Evolutionary conservation across 2,113 vertebrate genomes (phyloP).

Genomic region (Burhinus bistriatus): DNA sequence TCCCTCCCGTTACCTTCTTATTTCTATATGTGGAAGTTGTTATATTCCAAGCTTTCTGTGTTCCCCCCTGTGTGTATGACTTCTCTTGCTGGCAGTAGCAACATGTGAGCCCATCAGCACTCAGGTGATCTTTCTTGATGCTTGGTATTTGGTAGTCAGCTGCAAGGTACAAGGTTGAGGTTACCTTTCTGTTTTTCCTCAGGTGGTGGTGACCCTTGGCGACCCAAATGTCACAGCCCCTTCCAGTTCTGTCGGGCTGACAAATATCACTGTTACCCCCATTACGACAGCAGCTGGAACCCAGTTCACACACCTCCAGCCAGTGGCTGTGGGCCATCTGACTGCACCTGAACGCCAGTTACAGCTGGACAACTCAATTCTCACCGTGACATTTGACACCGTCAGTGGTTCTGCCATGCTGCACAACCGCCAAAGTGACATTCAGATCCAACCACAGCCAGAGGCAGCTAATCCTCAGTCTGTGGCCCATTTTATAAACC

Average conservation of each 20-base stretch:
- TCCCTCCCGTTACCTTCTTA: background rate
- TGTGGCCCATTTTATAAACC: constrained; percentile 94
- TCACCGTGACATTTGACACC: constrained; percentile 93
- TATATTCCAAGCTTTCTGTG: background rate
- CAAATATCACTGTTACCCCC: constrained; percentile 92
- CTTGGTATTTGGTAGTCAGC: background rate
- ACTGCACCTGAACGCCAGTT: constrained; percentile 84
- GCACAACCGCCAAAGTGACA: constrained; percentile 86
- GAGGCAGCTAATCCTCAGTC: constrained; percentile 81
- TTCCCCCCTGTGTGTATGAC: background rate
- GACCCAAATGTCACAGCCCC: constrained; percentile 82
- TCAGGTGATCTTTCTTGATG: background rate
- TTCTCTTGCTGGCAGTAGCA: background rate
- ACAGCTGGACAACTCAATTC: constrained; percentile 94
- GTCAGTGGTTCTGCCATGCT: constrained; percentile 90
- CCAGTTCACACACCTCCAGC: constrained; percentile 94
- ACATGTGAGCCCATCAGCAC: background rate
- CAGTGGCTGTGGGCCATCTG: constrained; percentile 88
- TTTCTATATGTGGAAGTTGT: rapidly evolving
- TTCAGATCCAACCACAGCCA: constrained; percentile 75
- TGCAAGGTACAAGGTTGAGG: background rate
- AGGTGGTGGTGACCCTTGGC: constrained; percentile 93
- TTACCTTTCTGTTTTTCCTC: background rate
- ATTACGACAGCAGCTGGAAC: constrained; percentile 83
- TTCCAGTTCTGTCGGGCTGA: constrained; percentile 85